Base-by-base conservation (phyloP, 2,797 vertebrate species). In the Potorous gilbertii region DNA sequence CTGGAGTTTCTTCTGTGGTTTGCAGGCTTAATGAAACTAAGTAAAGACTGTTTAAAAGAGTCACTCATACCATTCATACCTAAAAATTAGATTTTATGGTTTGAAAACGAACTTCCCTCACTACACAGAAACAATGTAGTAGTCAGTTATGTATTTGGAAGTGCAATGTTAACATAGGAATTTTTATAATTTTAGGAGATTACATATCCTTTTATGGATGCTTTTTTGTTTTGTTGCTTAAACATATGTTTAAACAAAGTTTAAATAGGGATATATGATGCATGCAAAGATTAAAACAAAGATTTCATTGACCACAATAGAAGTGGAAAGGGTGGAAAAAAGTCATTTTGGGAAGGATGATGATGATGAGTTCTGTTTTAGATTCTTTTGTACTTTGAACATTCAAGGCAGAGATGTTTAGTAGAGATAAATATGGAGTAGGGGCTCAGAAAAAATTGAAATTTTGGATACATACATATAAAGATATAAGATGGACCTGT, bases 111-210 rank as follows among this genome's bases (percentile, higher is more conserved):
- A 99, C 99, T 99, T 99, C 99, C 99, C 99, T 99, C 98, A 99
- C 99, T 99, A 99, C 99, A 99, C 99, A 99, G 99, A 99, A 99
- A 99, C 99, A 99, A 99, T 99, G 99, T 99, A 99, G 99, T 99
- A 99, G 99, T 99, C 98, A 99, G 99, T 99, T 99, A 99, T 99
- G 99, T 99, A 99, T 99, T 99, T 99, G 99, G 99, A 99, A 99
- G 99, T 99, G 98, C 99, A 98, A 99, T 99, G 99, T 99, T 99
- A 99, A 99, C 99, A 99, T 99, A 99, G 99, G 99, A 99, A 99
- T 99, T 99, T 99, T 99, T 99, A 99, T 99, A 99, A 99, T 99
- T 99, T 99, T 99, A 99, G 99, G 99, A 99, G 99, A 99, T 99
- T 99, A 99, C 99, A 99, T 99, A 99, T 99, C 99, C 99, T 99